Conservation (phyloP, 2,888 invertebrate genomes). For the Sphecodes monilicornis region DNA sequence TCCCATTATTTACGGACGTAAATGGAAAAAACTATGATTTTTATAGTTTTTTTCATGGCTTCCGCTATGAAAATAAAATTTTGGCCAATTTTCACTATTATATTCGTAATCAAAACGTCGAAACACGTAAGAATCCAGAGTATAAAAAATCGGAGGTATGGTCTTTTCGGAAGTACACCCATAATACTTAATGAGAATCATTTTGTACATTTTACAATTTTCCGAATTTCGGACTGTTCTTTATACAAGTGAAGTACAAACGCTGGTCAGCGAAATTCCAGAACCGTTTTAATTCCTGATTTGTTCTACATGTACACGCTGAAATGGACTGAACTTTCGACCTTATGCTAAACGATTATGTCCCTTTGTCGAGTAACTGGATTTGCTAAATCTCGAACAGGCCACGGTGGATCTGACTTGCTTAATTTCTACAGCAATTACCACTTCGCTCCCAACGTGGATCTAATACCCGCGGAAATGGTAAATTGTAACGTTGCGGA, state of each 20-base stretch:
- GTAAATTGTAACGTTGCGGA: background rate
- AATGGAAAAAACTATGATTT: too few relatives aligned
- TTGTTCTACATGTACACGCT: background rate
- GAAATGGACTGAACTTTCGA: background rate
- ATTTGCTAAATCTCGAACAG: slow-evolving; percentile 29
- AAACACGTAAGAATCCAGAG: too few relatives aligned
- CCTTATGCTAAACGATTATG: slow-evolving; percentile 24
- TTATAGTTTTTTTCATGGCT: too few relatives aligned
- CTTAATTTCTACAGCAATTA: slow-evolving; percentile 37
- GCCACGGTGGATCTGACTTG: slow-evolving; percentile 26
- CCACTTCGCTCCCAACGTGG: slow-evolving; percentile 23
- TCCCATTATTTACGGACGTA: too few relatives aligned
- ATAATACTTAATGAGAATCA: background rate
- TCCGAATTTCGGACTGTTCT: background rate
- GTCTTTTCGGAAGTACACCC: too few relatives aligned
- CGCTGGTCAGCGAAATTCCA: background rate
- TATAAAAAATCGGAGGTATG: too few relatives aligned
- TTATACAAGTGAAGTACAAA: background rate
- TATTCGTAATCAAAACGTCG: too few relatives aligned
- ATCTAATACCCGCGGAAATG: background rate
- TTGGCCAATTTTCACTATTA: too few relatives aligned
- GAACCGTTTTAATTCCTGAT: background rate
- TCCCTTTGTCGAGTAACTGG: slow-evolving; percentile 35
- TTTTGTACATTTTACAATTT: background rate
- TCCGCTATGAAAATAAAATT: too few relatives aligned